Percentiles rank a stretch among this genome's conserved stretches.
Conservation (phyloP, 2,797 vertebrate species). For the Brachyrhaphis roseni region DNA sequence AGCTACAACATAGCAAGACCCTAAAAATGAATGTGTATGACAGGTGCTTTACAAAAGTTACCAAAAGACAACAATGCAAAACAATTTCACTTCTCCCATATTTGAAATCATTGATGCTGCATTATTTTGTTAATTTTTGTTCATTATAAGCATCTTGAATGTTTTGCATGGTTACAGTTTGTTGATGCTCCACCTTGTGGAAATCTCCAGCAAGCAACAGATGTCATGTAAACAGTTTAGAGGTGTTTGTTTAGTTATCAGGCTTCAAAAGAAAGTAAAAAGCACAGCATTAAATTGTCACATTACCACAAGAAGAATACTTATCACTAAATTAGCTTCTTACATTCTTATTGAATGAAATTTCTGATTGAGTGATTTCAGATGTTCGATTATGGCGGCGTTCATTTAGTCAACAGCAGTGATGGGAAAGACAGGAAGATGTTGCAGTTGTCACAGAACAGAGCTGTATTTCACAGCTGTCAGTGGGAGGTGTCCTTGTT, state of each 20-base stretch:
- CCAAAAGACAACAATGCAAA: background rate
- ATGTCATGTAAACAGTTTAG: background rate
- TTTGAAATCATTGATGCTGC: background rate
- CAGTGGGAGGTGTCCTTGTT: slow-evolving; percentile 57
- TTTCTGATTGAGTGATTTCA: background rate
- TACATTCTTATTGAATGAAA: background rate
- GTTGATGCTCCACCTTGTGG: background rate
- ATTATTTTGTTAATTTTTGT: background rate
- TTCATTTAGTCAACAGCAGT: slow-evolving; percentile 8
- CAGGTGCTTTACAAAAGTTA: background rate
- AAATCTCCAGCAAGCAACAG: background rate
- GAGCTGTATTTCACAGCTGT: slow-evolving; percentile 48
- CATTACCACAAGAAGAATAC: background rate
- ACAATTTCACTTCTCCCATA: background rate
- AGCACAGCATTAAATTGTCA: background rate
- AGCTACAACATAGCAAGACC: background rate
- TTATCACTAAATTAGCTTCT: background rate
- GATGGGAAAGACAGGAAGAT: background rate
- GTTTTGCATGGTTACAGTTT: background rate
- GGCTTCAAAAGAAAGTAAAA: background rate
- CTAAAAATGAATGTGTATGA: too few relatives aligned
- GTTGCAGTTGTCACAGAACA: slow-evolving; percentile 26
- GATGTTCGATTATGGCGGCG: background rate
- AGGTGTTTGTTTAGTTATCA: background rate
- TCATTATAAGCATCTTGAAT: background rate